phyloP scores from a whole-genome alignment of 2,888 invertebrate species.

The Harmothoe impar region DNA sequence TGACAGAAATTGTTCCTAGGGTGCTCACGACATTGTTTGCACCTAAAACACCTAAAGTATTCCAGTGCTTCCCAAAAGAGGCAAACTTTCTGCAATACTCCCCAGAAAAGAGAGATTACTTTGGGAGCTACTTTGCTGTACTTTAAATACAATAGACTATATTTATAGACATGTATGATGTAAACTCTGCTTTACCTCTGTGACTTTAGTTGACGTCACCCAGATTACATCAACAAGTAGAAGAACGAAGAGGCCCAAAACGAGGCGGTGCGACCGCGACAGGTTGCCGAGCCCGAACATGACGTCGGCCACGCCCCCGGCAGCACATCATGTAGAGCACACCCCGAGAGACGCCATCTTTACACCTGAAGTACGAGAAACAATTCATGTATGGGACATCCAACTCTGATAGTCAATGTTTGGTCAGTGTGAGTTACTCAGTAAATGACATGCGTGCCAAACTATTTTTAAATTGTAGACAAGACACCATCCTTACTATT shows the following conservation, averaged over 20 bases:
- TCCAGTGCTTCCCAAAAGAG: no score
- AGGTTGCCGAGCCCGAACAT: slow-evolving; percentile 78
- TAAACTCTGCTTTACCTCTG: slow-evolving; percentile 88
- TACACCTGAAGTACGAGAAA: neutral
- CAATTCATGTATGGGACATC: neutral
- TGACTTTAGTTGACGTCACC: slow-evolving; percentile 97
- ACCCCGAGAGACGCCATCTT: neutral
- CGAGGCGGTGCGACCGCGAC: slow-evolving; percentile 84
- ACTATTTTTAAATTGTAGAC: no score
- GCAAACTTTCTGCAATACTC: no score
- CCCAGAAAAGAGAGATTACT: no score
- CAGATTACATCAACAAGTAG: slow-evolving; percentile 96
- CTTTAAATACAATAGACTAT: no score
- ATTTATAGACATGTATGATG: no score
- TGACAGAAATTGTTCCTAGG: no score
- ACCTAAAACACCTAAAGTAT: no score
- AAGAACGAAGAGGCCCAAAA: slow-evolving; percentile 93
- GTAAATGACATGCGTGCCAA: neutral
- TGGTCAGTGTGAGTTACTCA: neutral
- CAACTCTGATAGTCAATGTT: neutral
- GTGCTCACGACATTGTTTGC: no score
- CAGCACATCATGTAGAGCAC: neutral
- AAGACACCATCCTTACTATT: no score
- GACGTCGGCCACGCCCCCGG: neutral
- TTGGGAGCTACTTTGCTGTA: no score